These are phyloP conservation scores for Bombus fervidus DNA, from an alignment of 1,140 invertebrate species.

Conservation along the genomic window DNA sequence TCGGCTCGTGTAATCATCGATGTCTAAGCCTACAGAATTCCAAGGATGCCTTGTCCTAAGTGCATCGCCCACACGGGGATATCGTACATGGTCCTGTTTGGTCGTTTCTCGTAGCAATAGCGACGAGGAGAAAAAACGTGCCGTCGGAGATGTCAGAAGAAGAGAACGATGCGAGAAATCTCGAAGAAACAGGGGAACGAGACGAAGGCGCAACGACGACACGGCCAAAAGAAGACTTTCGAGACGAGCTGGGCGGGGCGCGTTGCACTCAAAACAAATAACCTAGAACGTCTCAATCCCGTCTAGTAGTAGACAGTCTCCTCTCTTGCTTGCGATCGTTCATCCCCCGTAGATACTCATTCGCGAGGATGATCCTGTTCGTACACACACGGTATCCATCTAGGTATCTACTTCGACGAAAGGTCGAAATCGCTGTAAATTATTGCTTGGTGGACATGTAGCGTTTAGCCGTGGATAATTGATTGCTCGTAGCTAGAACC, in stretches of 20 bases:
- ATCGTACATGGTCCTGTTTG: constrained; percentile 17
- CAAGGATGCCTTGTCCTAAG: constrained; percentile 52
- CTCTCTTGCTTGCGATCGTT: constrained; percentile 41
- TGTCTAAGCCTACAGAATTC: constrained; percentile 8
- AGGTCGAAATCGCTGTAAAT: constrained; percentile 73
- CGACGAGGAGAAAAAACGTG: constrained; percentile 36
- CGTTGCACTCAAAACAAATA: constrained; percentile 77
- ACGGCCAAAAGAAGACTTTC: too few species aligned
- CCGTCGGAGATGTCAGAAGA: constrained; percentile 17
- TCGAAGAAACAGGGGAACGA: neutral
- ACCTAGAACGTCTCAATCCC: constrained; percentile 75
- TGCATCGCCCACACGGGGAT: constrained; percentile 44
- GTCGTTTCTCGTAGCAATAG: neutral
- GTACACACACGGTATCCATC: neutral
- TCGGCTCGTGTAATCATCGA: neutral
- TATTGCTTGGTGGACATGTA: constrained; percentile 68
- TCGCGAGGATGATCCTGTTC: constrained; percentile 15
- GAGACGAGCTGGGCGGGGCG: constrained; percentile 71
- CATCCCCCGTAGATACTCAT: constrained; percentile 16
- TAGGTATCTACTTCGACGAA: constrained; percentile 41
- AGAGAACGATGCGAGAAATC: neutral
- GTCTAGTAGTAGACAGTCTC: constrained; percentile 59
- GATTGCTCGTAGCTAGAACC: constrained; percentile 67
- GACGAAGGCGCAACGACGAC: constrained; percentile 19
- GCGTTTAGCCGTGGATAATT: constrained; percentile 72